These are phyloP conservation scores for Mycalesis mineus DNA, from an alignment of 2,888 invertebrate species.

Conservation along the genomic window DNA sequence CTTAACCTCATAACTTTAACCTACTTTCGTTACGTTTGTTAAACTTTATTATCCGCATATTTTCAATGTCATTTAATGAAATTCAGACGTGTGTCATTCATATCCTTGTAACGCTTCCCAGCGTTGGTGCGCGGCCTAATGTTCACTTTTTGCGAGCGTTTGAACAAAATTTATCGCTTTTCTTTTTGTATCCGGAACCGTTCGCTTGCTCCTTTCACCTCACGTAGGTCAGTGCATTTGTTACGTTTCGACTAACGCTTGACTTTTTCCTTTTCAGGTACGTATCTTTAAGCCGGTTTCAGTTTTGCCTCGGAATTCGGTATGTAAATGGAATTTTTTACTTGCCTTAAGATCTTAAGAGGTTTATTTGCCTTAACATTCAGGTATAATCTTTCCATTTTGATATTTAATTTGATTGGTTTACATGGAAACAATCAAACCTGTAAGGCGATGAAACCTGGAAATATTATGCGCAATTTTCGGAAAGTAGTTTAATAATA, in stretches of 20 bases:
- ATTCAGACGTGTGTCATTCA: neutral
- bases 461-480: no score
- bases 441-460: no score
- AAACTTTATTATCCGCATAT: no score
- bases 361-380: no score
- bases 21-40: no score
- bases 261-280: conserved; percentile 34
- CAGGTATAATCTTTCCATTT: no score
- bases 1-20: no score
- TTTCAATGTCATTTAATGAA: no score
- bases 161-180: conserved; percentile 67
- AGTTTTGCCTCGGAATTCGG: conserved; percentile 11
- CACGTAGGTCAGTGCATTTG: conserved; percentile 52
- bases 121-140: conserved; percentile 33
- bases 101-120: no score
- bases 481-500: no score
- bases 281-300: conserved; percentile 10
- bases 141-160: conserved; percentile 57
- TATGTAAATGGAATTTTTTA: neutral
- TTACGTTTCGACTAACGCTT: conserved; percentile 42
- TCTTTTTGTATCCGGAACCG: conserved; percentile 52
- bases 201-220: conserved; percentile 47
- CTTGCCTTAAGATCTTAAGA: neutral
- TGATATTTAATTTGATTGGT: no score
- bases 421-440: no score